Evolutionary conservation across 2,888 invertebrate genomes (phyloP), one percentile per base, ranked within the genome.

Genomic region (Tinea trinotella): DNA sequence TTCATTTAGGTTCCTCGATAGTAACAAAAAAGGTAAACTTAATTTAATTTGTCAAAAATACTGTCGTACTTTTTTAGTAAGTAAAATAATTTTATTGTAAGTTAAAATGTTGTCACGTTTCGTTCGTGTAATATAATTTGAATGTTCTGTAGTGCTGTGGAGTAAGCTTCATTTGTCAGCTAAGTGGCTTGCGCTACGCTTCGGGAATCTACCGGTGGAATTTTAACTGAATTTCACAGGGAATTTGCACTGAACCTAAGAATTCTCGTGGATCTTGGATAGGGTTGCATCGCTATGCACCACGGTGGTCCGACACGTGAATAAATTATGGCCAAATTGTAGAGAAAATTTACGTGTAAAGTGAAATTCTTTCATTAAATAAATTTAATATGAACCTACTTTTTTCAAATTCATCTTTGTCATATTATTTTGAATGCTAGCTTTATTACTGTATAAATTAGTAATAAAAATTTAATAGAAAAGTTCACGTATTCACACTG

Each of bases 151-250:
- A 46, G 46, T 46, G 46, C 18, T 9, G 19, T 10, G 46, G n/a
- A 46, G 46, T 46, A 46, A 46, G 46, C 17, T 46, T 46, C 46
- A 46, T 46, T 46, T 46, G 46, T 10, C 46, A 19, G 46, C 46
- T 46, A 46, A 46, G 46, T 46, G 46, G 46, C 46, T 19, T 17
- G 46, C 46, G 46, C 46, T 17, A 6, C 40, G 40, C 46, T 46
- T 19, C 46, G 46, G 40, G 15, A 15, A 40, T 19, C 46, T 46
- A 19, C 46, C 46, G 46, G 40, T 15, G 52, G 36, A 36, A 53
- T 53, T 53, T 53, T 36, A 53, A 53, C 53, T 53, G 53, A 53
- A 53, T 53, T 53, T 53, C 35, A 22, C 36, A 46, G 19, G 17
- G 46, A 46, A 40, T 46, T 46, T 46, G 19, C 46, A 4, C 15